Conservation (phyloP, 2,888 invertebrate genomes). For the Dolichopus griseipennis region DNA sequence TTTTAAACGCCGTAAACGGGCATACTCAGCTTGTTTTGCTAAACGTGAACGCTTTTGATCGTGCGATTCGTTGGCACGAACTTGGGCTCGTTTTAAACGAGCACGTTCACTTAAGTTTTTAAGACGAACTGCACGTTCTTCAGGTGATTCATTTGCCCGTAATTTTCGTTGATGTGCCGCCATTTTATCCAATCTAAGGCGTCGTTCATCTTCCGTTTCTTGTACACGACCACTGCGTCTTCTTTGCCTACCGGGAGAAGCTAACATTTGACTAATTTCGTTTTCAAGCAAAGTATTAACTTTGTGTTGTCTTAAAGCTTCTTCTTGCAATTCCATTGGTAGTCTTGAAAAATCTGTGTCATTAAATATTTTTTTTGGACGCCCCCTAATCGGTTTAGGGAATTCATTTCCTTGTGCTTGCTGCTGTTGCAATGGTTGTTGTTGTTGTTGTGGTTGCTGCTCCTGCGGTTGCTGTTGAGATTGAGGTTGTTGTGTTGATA, state of each 20-base stretch:
- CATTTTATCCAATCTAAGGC: conserved; percentile 39
- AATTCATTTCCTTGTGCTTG: conserved; percentile 36
- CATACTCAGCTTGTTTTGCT: conserved; percentile 41
- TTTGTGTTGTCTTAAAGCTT: conserved; percentile 34
- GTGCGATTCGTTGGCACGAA: conserved; percentile 36
- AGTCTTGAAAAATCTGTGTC: conserved; percentile 20
- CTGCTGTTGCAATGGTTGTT: conserved; percentile 25
- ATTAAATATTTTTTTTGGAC: conserved; percentile 36
- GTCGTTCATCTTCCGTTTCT: conserved; percentile 41
- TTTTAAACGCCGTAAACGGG: conserved; percentile 37
- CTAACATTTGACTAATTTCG: conserved; percentile 41
- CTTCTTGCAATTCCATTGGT: conserved; percentile 27
- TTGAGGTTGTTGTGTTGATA: conserved; percentile 22
- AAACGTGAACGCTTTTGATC: conserved; percentile 39
- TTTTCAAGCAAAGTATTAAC: conserved; percentile 39
- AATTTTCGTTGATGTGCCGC: conserved; percentile 40
- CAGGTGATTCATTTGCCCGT: conserved; percentile 40
- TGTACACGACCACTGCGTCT: conserved; percentile 37
- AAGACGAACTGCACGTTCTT: conserved; percentile 36
- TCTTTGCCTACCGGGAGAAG: conserved; percentile 25
- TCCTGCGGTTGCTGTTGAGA: conserved; percentile 23
- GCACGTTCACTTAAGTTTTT: conserved; percentile 40
- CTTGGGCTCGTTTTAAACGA: conserved; percentile 38
- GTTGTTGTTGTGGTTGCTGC: conserved; percentile 23
- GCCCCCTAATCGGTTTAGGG: conserved; percentile 40